phyloP scores from a whole-genome alignment of 1,140 invertebrate species.

The Dinothrombium tinctorium region DNA sequence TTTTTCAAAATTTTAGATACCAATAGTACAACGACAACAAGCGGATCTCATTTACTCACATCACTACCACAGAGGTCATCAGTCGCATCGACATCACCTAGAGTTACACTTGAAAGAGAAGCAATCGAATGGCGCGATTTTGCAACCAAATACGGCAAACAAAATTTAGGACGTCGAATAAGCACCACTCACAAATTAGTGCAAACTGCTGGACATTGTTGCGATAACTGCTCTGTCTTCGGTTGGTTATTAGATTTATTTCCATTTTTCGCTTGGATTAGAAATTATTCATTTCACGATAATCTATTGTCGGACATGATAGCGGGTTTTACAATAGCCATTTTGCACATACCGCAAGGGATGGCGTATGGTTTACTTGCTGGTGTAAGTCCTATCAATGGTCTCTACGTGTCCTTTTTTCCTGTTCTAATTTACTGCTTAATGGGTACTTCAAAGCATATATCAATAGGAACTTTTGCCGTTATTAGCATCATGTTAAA shows the following conservation, averaged over 20 bases:
- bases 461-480: constrained; percentile 36
- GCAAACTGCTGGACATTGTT: not conserved
- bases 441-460: constrained; percentile 69
- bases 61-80: no score
- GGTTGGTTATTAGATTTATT: not conserved
- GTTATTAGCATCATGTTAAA: constrained; percentile 3
- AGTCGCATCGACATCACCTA: no score
- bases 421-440: constrained; percentile 67
- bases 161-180: not conserved
- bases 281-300: constrained; percentile 4
- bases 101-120: not conserved
- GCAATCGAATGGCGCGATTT: not conserved
- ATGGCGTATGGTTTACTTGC: constrained; percentile 77
- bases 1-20: no score
- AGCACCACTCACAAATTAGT: not conserved
- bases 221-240: not conserved
- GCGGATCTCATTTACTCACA: no score
- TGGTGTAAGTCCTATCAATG: constrained; percentile 58
- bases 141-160: not conserved
- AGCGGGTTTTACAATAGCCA: constrained; percentile 55
- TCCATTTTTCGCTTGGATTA: constrained; percentile 8
- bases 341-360: constrained; percentile 83
- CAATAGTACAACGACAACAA: no score
- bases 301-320: constrained; percentile 18
- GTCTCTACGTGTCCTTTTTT: constrained; percentile 85